A percentile compares a stretch with the other conserved stretches of the same genome.
Conservation (phyloP, 2,888 invertebrate genomes). For the Phyllotreta striolata region DNA sequence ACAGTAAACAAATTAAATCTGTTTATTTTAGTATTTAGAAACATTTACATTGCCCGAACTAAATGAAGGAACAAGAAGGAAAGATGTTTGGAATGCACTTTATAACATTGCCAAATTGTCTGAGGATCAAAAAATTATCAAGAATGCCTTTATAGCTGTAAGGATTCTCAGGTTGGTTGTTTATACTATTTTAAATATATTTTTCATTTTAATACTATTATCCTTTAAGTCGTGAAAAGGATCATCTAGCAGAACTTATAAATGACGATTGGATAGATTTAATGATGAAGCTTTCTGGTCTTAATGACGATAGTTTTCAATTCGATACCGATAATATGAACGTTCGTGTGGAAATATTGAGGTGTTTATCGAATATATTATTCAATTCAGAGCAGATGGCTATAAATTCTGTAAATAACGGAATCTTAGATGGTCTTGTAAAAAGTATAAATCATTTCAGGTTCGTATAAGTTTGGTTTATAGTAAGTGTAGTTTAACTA, state of each 20-base stretch:
- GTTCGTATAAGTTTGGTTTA: constrained; percentile 37
- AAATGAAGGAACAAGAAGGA: constrained; percentile 62
- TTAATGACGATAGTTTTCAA: constrained; percentile 62
- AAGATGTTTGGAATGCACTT: constrained; percentile 69
- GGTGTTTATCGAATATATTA: constrained; percentile 88
- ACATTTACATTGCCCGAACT: constrained; percentile 65
- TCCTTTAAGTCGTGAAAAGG: constrained; percentile 81
- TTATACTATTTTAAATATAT: too few species aligned
- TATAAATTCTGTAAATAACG: constrained; percentile 68
- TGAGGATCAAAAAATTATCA: constrained; percentile 61
- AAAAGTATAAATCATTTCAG: constrained; percentile 75
- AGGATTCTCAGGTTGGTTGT: constrained; percentile 71
- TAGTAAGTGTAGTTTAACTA: not conserved
- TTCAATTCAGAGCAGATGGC: constrained; percentile 77
- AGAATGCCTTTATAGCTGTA: constrained; percentile 68
- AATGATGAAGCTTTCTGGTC: constrained; percentile 73
- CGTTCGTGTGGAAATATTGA: constrained; percentile 79
- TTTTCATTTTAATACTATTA: too few species aligned
- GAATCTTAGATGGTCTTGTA: constrained; percentile 75
- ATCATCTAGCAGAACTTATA: constrained; percentile 72
- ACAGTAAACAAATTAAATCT: not conserved
- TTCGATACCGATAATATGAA: constrained; percentile 63
- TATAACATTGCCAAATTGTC: constrained; percentile 67
- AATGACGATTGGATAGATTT: constrained; percentile 72
- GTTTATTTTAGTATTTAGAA: constrained; percentile 63